Evolutionary conservation across 1,140 invertebrate genomes (phyloP).

Genomic region (Hesperophylax magnus): DNA sequence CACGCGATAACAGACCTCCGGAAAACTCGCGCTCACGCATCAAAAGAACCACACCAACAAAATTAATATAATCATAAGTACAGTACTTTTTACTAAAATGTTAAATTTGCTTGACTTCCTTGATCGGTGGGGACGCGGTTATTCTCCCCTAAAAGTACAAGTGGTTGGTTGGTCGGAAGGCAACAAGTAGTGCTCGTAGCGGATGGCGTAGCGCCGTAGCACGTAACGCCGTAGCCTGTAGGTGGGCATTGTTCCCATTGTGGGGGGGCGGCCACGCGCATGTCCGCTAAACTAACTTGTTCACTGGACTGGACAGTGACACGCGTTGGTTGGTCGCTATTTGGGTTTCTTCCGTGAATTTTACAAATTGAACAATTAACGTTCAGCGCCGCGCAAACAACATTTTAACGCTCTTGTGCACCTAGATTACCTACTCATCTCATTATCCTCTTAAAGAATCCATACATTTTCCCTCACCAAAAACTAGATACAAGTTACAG

Average conservation of each 20-base stretch:
- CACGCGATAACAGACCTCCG: neutral
- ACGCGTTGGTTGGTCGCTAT: neutral
- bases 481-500: too few relatives aligned
- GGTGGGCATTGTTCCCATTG: neutral
- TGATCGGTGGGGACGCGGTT: too few relatives aligned
- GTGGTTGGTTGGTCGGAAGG: neutral
- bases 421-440: neutral
- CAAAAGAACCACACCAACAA: neutral
- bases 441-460: neutral
- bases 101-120: too few relatives aligned
- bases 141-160: too few relatives aligned
- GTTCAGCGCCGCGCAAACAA: constrained; percentile 13
- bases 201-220: neutral
- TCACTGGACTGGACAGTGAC: neutral
- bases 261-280: neutral
- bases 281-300: neutral
- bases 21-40: neutral
- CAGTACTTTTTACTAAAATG: too few relatives aligned
- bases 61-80: neutral
- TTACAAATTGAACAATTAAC: constrained; percentile 32
- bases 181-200: neutral
- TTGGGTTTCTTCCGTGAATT: constrained; percentile 35
- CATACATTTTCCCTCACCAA: neutral
- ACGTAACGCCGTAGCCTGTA: neutral
- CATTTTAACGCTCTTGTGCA: neutral